Conservation (phyloP, 2,888 invertebrate species). For the Dasysyrphus albostriatus region DNA sequence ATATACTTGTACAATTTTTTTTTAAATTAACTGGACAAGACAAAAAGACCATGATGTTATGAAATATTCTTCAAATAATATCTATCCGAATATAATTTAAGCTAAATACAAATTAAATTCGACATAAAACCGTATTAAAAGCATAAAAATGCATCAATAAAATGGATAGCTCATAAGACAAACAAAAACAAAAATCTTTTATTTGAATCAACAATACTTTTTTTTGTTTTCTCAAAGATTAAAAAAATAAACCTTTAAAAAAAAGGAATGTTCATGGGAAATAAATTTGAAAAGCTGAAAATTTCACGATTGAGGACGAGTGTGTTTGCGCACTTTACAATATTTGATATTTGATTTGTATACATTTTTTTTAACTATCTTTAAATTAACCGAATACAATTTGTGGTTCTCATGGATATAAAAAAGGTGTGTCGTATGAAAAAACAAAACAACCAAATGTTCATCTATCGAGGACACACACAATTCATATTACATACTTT, state of each 20-base stretch:
- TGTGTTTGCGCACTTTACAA: slow-evolving; percentile 42
- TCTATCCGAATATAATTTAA: background rate
- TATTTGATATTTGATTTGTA: slow-evolving; percentile 66
- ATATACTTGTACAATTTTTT: no score
- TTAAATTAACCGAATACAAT: slow-evolving; percentile 54
- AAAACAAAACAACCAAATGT: slow-evolving; percentile 2
- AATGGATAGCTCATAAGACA: background rate
- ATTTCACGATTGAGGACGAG: slow-evolving; percentile 20
- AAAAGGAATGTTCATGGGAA: slow-evolving; percentile 67
- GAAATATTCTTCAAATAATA: background rate
- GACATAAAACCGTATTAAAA: background rate
- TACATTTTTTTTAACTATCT: slow-evolving; percentile 53
- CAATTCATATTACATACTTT: no score
- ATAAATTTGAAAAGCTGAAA: slow-evolving; percentile 53
- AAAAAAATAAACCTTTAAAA: slow-evolving; percentile 34
- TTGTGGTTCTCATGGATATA: slow-evolving; percentile 54
- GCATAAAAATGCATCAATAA: background rate
- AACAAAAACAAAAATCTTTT: slow-evolving; percentile 58
- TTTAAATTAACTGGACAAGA: no score
- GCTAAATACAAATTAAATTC: background rate
- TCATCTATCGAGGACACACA: slow-evolving; percentile 1
- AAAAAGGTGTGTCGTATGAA: no score
- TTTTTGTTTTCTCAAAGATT: slow-evolving; percentile 64
- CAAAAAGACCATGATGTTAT: no score
- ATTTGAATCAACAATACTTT: slow-evolving; percentile 56